phyloP scores from a whole-genome alignment of 2,113 vertebrate species.

The Aepyceros melampus region DNA sequence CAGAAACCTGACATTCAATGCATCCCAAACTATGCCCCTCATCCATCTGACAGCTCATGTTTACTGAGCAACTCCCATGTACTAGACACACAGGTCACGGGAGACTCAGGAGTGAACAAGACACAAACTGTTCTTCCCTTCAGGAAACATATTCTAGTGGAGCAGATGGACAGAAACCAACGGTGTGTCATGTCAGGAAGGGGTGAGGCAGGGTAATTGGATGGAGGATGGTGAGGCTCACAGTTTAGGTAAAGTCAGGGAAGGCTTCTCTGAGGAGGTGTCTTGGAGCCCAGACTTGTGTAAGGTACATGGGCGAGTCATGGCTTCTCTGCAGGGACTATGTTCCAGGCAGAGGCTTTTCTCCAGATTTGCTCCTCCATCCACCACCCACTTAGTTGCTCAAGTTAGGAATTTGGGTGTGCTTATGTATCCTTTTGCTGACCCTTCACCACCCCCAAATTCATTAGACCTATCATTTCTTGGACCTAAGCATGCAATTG shows the following conservation, averaged over 20 bases:
- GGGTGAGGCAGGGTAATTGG: not conserved
- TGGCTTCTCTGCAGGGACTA: not conserved
- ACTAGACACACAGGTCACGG: not conserved
- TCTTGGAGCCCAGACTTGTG: not conserved
- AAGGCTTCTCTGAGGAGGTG: not conserved
- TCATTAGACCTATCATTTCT: not conserved
- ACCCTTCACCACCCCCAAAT: rapidly evolving
- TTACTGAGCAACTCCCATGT: not conserved
- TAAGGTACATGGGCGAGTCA: not conserved
- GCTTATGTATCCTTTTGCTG: not conserved
- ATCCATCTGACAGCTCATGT: not conserved
- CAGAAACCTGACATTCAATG: not conserved
- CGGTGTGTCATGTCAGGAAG: not conserved
- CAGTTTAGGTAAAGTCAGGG: not conserved
- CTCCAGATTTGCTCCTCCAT: not conserved
- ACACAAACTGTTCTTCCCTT: not conserved
- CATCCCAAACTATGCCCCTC: not conserved
- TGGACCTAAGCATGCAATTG: not conserved
- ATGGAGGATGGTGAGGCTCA: not conserved
- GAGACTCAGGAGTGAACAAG: not conserved
- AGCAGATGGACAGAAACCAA: not conserved
- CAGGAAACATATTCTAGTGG: not conserved
- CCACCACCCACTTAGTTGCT: not conserved
- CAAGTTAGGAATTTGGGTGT: not conserved
- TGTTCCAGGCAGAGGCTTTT: not conserved